Evolutionary conservation across 2,797 vertebrate genomes (phyloP), one percentile per base, ranked within the genome.

Genomic region (Sebastes minor): DNA sequence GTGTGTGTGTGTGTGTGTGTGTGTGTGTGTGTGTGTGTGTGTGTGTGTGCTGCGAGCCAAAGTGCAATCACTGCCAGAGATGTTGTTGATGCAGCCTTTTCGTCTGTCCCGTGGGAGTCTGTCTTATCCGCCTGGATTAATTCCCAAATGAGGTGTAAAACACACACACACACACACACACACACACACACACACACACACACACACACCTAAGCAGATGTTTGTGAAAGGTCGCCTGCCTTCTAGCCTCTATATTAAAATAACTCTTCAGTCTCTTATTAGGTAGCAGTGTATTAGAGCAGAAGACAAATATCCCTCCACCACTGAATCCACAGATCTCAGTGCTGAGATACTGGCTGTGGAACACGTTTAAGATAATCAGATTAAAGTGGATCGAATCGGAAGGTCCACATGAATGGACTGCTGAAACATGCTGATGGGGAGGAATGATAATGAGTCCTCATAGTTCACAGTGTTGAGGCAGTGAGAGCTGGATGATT

Each of bases 361-460:
- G 67, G 13, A n/a, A 0, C 84, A 82, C 75, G 18, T 79, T 85
- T 68, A 63, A 73, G 56, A 85, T 87, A 85, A 91, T 90, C 84
- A 76, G 76, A 91, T 92, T 78, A 91, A 87, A 88, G 82, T 35
- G 81, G 81, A 90, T 74, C 79, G 68, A 86, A 94, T 84, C 52
- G 64, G 82, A 28, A 28, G 74, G 85, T 90, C 74, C 82, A 83
- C 79, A 89, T 83, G 87, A 92, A 91, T 76, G 82, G 74, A 62
- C 78, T 32, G 74, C 70, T 62, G 72, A 81, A 79, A 77, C 78
- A 2, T 22, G 18, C 55, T 16, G 79, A 81, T 60, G 85, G 80
- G 7, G 86, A 74, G 71, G 89, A 94, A 93, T 91, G 77, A 86
- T 84, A 93, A 94, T 83, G 88, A 93, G 77, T 53, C 77, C 75